A percentile compares a stretch with the other conserved stretches of the same genome.
Conservation (phyloP, 2,113 vertebrate species). For the Nycticorax nycticorax region DNA sequence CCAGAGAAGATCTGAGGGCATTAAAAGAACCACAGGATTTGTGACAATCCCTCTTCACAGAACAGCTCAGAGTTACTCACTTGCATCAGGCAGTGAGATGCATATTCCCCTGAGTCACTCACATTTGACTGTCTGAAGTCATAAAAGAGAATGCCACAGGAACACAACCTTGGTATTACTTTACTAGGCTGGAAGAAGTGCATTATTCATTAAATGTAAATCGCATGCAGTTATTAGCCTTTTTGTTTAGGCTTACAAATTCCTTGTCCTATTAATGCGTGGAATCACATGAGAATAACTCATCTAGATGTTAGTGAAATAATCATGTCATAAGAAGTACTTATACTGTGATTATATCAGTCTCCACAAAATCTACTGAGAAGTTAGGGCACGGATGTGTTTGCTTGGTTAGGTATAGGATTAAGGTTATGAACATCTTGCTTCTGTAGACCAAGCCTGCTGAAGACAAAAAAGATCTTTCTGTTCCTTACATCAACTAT, state of each 20-base stretch:
- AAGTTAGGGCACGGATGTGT: not conserved
- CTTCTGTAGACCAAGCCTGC: not conserved
- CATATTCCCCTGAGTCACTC: not conserved
- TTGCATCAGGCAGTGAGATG: not conserved
- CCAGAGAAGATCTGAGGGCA: not conserved
- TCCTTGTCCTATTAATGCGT: not conserved
- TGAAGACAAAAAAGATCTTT: not conserved
- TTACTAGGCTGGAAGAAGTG: not conserved
- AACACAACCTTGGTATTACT: not conserved
- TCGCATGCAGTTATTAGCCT: not conserved
- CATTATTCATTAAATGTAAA: constrained; percentile 1
- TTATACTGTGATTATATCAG: not conserved
- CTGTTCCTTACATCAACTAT: not conserved
- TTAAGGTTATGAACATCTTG: not conserved
- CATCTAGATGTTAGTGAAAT: constrained; percentile 10
- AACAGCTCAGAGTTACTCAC: constrained; percentile 31
- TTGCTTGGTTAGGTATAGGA: not conserved
- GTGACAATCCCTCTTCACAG: not conserved
- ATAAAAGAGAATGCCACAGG: constrained; percentile 21
- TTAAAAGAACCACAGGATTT: constrained; percentile 1
- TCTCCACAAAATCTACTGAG: not conserved
- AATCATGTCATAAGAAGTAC: not conserved
- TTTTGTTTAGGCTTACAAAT: constrained; percentile 13
- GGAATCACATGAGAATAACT: constrained; percentile 5
- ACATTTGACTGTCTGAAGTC: constrained; percentile 2